phyloP scores from a whole-genome alignment of 2,113 vertebrate genomes.

The Callionymus lyra region DNA sequence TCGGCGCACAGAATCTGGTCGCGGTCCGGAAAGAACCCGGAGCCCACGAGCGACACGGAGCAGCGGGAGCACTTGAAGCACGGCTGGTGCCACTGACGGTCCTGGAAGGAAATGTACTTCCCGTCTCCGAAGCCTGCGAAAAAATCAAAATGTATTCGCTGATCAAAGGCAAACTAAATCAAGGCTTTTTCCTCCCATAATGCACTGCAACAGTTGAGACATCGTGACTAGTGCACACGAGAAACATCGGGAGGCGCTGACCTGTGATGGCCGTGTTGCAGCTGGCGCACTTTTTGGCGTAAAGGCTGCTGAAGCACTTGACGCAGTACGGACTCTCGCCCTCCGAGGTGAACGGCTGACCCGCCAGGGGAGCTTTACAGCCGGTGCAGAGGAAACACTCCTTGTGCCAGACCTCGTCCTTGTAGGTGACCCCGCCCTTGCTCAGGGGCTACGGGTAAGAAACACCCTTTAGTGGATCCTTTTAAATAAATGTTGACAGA shows the following conservation, averaged over 20 bases:
- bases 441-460: conserved; percentile 75
- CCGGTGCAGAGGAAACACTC: conserved; percentile 88
- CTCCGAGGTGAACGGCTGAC: conserved; percentile 91
- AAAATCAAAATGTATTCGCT: not conserved
- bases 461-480: too few species aligned
- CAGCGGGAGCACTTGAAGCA: conserved; percentile 92
- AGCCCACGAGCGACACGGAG: conserved; percentile 83
- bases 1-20: conserved; percentile 82
- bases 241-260: conserved; percentile 37
- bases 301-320: conserved; percentile 88
- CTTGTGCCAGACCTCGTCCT: conserved; percentile 88
- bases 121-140: conserved; percentile 83
- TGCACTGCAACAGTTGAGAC: too few species aligned
- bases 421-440: conserved; percentile 91
- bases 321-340: conserved; percentile 87
- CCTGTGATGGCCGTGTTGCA: conserved; percentile 93
- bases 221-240: too few species aligned
- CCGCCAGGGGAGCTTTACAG: conserved; percentile 80
- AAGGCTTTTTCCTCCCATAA: too few species aligned
- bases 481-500: too few species aligned
- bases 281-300: conserved; percentile 85
- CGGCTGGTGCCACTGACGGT: conserved; percentile 92
- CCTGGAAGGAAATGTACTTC: conserved; percentile 92
- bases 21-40: conserved; percentile 84
- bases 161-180: too few species aligned